Percentiles rank a stretch among this genome's conserved stretches.
phyloP scores from a whole-genome alignment of 2,797 vertebrate species.

The Toxotes lorentzi region DNA sequence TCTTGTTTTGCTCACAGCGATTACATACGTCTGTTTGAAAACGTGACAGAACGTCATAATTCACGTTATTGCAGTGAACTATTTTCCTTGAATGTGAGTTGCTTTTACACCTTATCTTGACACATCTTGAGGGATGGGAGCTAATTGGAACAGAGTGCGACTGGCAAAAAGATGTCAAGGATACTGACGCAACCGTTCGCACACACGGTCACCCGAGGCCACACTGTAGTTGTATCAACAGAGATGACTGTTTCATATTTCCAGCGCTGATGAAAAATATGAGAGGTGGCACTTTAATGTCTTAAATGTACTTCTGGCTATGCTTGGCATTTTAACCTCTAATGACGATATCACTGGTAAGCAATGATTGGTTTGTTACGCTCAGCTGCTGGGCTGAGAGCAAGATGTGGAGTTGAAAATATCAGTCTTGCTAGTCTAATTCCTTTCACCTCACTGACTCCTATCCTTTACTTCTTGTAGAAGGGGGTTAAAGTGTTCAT shows the following conservation, averaged over 20 bases:
- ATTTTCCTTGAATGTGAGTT: conserved; percentile 42
- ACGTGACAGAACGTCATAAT: not conserved
- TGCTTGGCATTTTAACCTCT: conserved; percentile 34
- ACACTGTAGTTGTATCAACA: not conserved
- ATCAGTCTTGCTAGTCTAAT: not conserved
- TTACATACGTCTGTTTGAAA: conserved; percentile 6
- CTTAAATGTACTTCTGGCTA: conserved; percentile 20
- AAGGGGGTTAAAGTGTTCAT: not conserved
- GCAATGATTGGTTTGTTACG: not conserved
- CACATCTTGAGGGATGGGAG: conserved; percentile 57
- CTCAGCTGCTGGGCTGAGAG: conserved; percentile 5
- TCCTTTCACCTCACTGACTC: not conserved
- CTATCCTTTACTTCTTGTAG: not conserved
- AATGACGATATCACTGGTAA: conserved; percentile 2
- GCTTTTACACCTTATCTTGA: conserved; percentile 56
- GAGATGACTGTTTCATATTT: conserved; percentile 25
- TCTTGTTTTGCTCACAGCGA: not conserved
- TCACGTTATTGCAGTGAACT: not conserved
- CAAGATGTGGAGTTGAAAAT: not conserved
- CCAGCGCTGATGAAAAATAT: conserved; percentile 26
- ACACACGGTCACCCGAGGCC: conserved; percentile 30
- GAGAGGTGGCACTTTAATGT: conserved; percentile 34
- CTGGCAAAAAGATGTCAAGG: conserved; percentile 59
- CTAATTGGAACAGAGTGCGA: conserved; percentile 45
- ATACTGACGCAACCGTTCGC: conserved; percentile 43